A percentile compares a stretch with the other conserved stretches of the same genome.
These are phyloP conservation scores for Ceryle rudis DNA, from an alignment of 2,797 vertebrate genomes.

Conservation along the genomic window DNA sequence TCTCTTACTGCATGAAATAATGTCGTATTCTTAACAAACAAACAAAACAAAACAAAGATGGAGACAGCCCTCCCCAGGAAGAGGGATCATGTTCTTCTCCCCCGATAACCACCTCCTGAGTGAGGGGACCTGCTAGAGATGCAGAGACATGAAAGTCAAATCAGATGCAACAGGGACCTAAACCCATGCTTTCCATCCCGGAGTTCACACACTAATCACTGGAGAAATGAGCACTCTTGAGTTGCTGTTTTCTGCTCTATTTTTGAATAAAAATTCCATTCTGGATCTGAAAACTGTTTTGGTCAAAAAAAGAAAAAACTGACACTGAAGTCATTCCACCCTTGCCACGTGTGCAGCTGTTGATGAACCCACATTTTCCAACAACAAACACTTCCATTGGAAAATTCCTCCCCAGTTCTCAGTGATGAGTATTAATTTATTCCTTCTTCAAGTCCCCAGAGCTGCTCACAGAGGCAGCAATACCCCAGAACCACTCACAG, in stretches of 20 bases:
- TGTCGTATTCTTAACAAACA: slow-evolving; percentile 64
- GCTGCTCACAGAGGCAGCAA: slow-evolving; percentile 14
- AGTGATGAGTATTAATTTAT: slow-evolving; percentile 35
- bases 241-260: background rate
- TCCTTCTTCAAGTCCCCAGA: background rate
- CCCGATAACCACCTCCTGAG: background rate
- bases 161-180: background rate
- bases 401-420: slow-evolving; percentile 57
- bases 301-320: background rate
- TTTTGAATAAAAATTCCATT: slow-evolving; percentile 35
- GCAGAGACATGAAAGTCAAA: background rate
- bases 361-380: slow-evolving; percentile 53
- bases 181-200: background rate
- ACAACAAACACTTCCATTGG: slow-evolving; percentile 43
- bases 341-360: slow-evolving; percentile 54
- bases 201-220: background rate
- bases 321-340: slow-evolving; percentile 41
- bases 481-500: slow-evolving; percentile 4
- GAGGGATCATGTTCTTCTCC: background rate
- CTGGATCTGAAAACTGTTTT: slow-evolving; percentile 16
- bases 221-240: background rate
- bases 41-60: slow-evolving; percentile 44
- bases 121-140: background rate
- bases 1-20: slow-evolving; percentile 58
- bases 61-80: background rate